Evolutionary conservation across 92 coral and sea anemone species (phyloP), one percentile per base, ranked within the genome.

Genomic region (Siderastrea radians): DNA sequence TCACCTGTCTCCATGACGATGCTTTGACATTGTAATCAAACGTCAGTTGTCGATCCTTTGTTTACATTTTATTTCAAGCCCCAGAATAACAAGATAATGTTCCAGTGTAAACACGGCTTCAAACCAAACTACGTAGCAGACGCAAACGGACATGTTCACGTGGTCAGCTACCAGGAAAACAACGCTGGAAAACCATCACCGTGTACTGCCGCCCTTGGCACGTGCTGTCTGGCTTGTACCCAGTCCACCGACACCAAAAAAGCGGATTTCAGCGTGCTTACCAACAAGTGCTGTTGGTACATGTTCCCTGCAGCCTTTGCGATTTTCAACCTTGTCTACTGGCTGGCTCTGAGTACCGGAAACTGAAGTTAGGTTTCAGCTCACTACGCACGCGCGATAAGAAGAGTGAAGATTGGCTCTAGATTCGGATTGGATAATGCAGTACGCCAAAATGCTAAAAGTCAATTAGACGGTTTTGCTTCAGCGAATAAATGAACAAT

Each of bases 101-200:
- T 93, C 87, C 93, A 75, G 79, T 91, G 95, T 66, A 95, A 89
- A 70, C 98, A 93, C 68, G 94, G 94, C 38, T 88, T 88, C 78
- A 86, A 92, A 59, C 98, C 98, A 55, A 88, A 95, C 62, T 95
- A 93, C 93, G 91, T 95, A 58, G 98, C 98, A 6, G 98, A 95
- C 46, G 81, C 82, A 5, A 91, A 92, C 19, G 98, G 98, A 43
- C 93, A 92, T 12, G 90, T 95, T 59, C 96, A 95, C 80, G 89
- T 91, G 26, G 98, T 95, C 1, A 93, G 92, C n/a, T 83, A 87
- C 49, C 86, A 89, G 52, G 96, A 91, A 49, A 95, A 93, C 58
- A 86, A 87, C 69, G 84, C 3, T 6, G 89, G 77, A 66, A 55
- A 66, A 47, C 50, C 19, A 6, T 10, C 79, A 13, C 61, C 47